These are phyloP conservation scores for Myrmecobius fasciatus DNA, from an alignment of 2,113 vertebrate genomes.

Conservation along the genomic window DNA sequence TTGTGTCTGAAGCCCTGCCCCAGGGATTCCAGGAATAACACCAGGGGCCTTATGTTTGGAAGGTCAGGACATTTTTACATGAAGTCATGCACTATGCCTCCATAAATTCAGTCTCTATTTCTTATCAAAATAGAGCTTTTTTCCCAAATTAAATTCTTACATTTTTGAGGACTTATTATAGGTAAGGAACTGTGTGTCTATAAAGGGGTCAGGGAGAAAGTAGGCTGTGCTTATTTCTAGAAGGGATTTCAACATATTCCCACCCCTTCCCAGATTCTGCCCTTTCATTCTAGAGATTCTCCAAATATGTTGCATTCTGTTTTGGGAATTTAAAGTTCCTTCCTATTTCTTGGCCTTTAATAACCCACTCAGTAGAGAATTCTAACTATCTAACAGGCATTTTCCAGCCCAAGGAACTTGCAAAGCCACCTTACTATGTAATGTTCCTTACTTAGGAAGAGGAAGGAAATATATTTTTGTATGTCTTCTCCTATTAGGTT, in stretches of 20 bases:
- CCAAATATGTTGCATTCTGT: background rate
- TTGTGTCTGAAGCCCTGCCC: slow-evolving; percentile 60
- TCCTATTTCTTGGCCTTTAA: slow-evolving; percentile 34
- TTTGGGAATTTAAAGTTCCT: slow-evolving; percentile 16
- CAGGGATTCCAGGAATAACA: slow-evolving; percentile 79
- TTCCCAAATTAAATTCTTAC: background rate
- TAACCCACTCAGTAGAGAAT: background rate
- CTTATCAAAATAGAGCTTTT: slow-evolving; percentile 64
- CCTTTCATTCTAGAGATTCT: slow-evolving; percentile 32
- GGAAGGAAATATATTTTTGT: background rate
- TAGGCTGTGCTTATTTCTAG: slow-evolving; percentile 49
- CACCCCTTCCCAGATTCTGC: background rate
- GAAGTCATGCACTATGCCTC: slow-evolving; percentile 27
- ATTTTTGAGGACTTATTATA: background rate
- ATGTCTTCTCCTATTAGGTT: background rate
- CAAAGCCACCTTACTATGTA: slow-evolving; percentile 19
- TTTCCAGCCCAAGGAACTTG: slow-evolving; percentile 4
- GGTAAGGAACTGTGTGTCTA: slow-evolving; percentile 20
- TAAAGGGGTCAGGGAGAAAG: slow-evolving; percentile 52
- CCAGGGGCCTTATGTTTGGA: slow-evolving; percentile 38
- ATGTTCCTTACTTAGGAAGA: background rate
- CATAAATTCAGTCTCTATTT: slow-evolving; percentile 54
- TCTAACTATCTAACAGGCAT: background rate
- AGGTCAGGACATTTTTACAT: slow-evolving; percentile 57
- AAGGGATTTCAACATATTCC: slow-evolving; percentile 20